Evolutionary conservation across 2,113 vertebrate genomes (phyloP).

Genomic region (Noturus placidus): DNA sequence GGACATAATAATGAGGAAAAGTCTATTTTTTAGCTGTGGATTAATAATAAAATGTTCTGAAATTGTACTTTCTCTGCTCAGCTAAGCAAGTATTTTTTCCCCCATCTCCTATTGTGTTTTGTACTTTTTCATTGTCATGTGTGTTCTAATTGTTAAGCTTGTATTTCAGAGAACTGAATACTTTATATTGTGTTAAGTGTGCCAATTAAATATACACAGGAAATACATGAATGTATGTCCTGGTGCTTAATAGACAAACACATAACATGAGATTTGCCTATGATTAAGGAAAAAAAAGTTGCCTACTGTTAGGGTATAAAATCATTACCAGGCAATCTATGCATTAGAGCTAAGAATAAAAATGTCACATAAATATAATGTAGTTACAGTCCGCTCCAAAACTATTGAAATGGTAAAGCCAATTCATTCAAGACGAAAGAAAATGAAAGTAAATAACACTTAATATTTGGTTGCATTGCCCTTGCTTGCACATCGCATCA

Average conservation of each 20-base stretch:
- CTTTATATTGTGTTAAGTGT: constrained; percentile 80
- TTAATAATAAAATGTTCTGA: constrained; percentile 67
- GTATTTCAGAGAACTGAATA: constrained; percentile 77
- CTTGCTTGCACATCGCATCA: too few species aligned
- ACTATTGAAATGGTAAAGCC: too few species aligned
- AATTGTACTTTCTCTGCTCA: constrained; percentile 68
- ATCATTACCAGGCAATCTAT: not conserved
- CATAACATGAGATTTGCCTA: not conserved
- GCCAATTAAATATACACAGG: constrained; percentile 65
- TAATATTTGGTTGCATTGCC: too few species aligned
- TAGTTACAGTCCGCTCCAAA: not conserved
- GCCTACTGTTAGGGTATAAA: not conserved
- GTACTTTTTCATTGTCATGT: constrained; percentile 69
- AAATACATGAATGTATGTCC: constrained; percentile 14
- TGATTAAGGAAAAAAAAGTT: not conserved
- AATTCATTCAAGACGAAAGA: too few species aligned
- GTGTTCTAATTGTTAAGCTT: constrained; percentile 73
- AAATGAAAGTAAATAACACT: too few species aligned
- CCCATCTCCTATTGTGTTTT: constrained; percentile 64
- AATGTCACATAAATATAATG: not conserved
- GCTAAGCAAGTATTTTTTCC: constrained; percentile 60
- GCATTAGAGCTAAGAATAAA: not conserved
- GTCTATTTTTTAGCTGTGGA: constrained; percentile 72
- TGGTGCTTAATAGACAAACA: constrained; percentile 1
- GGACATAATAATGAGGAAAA: constrained; percentile 61